Evolutionary conservation across 2,888 invertebrate genomes (phyloP), one percentile per base, ranked within the genome.

Genomic region (Pherbina coryleti): DNA sequence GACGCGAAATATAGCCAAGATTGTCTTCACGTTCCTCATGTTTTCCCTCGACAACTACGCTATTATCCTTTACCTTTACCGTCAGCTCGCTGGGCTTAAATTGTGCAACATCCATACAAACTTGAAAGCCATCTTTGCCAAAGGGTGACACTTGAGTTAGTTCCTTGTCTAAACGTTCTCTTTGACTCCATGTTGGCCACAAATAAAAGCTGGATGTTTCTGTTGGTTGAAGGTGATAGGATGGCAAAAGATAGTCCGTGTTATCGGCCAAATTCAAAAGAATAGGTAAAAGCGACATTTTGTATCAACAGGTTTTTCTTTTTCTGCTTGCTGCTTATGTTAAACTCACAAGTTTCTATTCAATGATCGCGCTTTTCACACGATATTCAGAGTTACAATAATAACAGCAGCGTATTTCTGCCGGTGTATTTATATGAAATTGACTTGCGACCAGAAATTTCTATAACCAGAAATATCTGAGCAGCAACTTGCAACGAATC

Each of bases 1-100:
- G 95, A 25, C 96, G 91, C 0, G 95, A 94, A 71, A 96, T 93
- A 87, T 90, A 94, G 0, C 95, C 95, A 81, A 94, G 93, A 31
- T 93, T 92, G 81, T 95, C 94, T 64, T 92, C 91, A 79, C 92
- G 92, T 81, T 94, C 93, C 84, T 93, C 93, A 84, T 94, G 94
- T 85, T 93, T 94, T 3, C 93, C 95, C 86, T 95, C 94, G 2
- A 93, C 91, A 4, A 93, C 88, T 5, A 94, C 91, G 77, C 62
- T 70, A 17, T 82, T 81, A 19, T 80, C 82, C 75, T 91, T 90
- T 72, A 94, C 91, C 90, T 94, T 95, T 62, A 96, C 92, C 60
- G 92, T 91, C 11, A 95, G 91, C 88, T 95, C 94, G n/a, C 92
- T 92, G 0, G 94, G 94, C 25, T 92, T 89, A 84, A 94, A 95